These are phyloP conservation scores for Prietella phreatophila DNA, from an alignment of 2,113 vertebrate species.

Conservation along the genomic window DNA sequence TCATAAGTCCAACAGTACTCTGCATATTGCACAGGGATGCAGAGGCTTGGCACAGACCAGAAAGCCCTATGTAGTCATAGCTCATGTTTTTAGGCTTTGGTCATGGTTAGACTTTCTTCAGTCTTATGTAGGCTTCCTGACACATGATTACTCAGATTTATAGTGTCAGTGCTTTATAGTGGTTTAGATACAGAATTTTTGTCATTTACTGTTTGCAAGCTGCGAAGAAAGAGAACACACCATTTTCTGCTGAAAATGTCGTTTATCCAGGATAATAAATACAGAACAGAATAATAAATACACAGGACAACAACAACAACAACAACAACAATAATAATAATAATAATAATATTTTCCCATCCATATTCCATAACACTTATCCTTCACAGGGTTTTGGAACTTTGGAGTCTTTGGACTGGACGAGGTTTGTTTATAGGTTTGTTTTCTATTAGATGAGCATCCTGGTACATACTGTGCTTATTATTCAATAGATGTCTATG, in stretches of 20 bases:
- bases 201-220: neutral
- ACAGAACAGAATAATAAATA: too few species aligned
- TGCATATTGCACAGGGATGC: neutral
- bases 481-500: neutral
- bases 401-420: too few species aligned
- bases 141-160: constrained; percentile 3
- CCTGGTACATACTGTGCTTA: constrained; percentile 19
- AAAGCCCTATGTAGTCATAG: neutral
- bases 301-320: too few species aligned
- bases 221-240: neutral
- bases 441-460: constrained; percentile 18
- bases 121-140: constrained; percentile 24
- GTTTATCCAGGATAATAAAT: neutral
- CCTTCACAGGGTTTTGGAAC: too few species aligned
- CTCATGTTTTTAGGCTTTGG: neutral
- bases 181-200: neutral
- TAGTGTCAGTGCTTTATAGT: neutral
- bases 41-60: neutral
- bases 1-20: neutral
- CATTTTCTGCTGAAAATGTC: neutral
- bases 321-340: too few species aligned
- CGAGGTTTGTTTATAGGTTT: neutral
- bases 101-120: constrained; percentile 33
- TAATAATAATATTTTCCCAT: too few species aligned
- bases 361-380: too few species aligned